Evolutionary conservation across 2,113 vertebrate species (phyloP).

Genomic region (Albula glossodonta): DNA sequence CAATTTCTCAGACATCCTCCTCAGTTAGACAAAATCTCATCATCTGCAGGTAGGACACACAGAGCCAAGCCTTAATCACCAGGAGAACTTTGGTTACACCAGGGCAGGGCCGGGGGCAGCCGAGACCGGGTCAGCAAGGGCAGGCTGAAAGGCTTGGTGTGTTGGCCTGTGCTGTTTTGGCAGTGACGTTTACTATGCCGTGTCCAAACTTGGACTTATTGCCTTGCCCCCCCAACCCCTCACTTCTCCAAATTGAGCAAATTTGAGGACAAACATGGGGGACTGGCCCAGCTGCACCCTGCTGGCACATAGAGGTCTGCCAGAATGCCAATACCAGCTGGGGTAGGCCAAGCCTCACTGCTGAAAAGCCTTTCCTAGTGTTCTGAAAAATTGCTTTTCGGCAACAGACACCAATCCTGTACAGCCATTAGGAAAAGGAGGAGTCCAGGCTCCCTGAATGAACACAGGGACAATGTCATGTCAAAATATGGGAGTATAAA

Average conservation of each 20-base stretch:
- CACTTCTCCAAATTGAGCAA: background rate
- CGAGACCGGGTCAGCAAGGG: too few species aligned
- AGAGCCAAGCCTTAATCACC: too few species aligned
- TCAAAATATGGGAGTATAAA: background rate
- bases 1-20: too few species aligned
- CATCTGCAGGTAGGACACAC: too few species aligned
- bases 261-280: background rate
- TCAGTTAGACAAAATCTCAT: too few species aligned
- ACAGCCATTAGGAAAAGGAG: background rate
- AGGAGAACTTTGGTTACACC: too few species aligned
- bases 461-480: background rate
- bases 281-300: background rate
- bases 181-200: too few species aligned
- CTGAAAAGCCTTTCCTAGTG: too few species aligned
- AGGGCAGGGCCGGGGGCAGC: too few species aligned
- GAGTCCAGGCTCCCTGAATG: background rate
- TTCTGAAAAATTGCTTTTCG: background rate
- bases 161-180: too few species aligned
- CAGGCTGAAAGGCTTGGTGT: too few species aligned
- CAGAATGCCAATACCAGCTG: background rate
- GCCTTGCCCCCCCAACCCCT: background rate
- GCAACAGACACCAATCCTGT: background rate
- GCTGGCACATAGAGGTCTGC: background rate
- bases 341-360: background rate
- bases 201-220: too few species aligned